These are phyloP conservation scores for Muntiacus muntjak DNA, from an alignment of 2,113 vertebrate genomes.

Conservation along the genomic window DNA sequence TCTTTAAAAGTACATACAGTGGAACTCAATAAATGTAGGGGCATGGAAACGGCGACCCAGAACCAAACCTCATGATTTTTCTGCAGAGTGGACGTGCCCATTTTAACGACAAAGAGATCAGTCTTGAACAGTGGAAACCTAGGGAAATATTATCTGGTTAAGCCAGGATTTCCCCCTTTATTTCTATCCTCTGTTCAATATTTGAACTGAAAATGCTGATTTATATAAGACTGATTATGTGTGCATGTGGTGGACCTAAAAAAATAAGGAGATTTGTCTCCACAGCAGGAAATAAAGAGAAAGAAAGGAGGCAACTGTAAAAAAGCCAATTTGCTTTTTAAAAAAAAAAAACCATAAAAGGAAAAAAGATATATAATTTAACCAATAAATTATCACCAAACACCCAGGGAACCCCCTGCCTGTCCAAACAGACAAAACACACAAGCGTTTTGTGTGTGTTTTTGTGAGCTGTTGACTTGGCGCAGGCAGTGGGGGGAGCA, in stretches of 20 bases:
- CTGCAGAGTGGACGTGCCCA: neutral
- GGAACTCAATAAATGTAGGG: neutral
- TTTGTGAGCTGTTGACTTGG: neutral
- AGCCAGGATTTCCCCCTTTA: neutral
- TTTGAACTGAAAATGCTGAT: neutral
- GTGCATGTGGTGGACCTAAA: neutral
- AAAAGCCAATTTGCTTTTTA: slow-evolving; percentile 70
- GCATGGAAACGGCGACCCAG: neutral
- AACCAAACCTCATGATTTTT: neutral
- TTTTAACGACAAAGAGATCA: neutral
- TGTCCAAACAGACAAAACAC: slow-evolving; percentile 46
- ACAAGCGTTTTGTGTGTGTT: neutral
- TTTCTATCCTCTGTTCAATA: neutral
- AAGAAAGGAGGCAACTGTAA: slow-evolving; percentile 51
- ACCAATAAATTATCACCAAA: slow-evolving; percentile 76
- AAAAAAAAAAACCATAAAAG: slow-evolving; percentile 48
- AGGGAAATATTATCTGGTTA: neutral
- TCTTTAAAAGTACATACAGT: neutral
- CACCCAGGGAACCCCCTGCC: slow-evolving; percentile 60
- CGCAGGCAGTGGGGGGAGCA: neutral
- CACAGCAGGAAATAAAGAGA: slow-evolving; percentile 75
- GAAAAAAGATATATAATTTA: slow-evolving; percentile 65
- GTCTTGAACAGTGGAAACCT: neutral
- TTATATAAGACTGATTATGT: slow-evolving; percentile 41
- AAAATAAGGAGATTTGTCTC: slow-evolving; percentile 70